Base-by-base conservation (phyloP, 2,888 invertebrate genomes). In the Xestobium rufovillosum region DNA sequence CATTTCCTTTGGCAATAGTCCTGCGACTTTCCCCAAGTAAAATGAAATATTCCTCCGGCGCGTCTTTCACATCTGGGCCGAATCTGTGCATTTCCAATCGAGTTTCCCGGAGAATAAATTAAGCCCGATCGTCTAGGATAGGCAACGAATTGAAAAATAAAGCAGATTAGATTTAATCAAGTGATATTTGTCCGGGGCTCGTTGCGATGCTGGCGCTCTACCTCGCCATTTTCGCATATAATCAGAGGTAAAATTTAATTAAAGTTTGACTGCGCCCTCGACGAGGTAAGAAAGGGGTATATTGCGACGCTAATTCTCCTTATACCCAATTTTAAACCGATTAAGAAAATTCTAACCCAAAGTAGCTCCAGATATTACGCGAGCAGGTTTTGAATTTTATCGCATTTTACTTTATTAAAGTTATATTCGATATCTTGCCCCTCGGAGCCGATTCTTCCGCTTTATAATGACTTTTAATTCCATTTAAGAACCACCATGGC, bases 251-350 rank as follows among this genome's bases (percentile, higher is more conserved):
- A 60, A 61, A 61, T 63, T 63, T 63, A 63, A 63, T 63, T 63
- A 63, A 63, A 63, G 56, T 63, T 61, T 54, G 55, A 53, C 53
- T 52, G 54, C 44, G 58, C 43, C 52, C 51, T 50, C 48, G 41
- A 50, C 47, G 58, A 56, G 55, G 55, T 53, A 56, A 56, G 54
- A 57, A 52, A 52, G 51, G 55, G 56, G 54, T 57, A 56, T 56
- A 56, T 54, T 56, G 55, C 55, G 48, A 53, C 55, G 57, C 54
- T 59, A 57, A 57, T 57, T 54, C 55, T 46, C 55, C 53, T 54
- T 55, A 55, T 57, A 60, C 59, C 55, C 56, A 60, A 63, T 61
- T 61, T 63, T 61, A 63, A 61, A 61, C 59, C 61, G 61, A 63
- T 63, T 61, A 63, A 57, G 61, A 58, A 60, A 57, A 61, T 61